phyloP scores from a whole-genome alignment of 1,140 invertebrate species.

The Trachymyrmex septentrionalis region DNA sequence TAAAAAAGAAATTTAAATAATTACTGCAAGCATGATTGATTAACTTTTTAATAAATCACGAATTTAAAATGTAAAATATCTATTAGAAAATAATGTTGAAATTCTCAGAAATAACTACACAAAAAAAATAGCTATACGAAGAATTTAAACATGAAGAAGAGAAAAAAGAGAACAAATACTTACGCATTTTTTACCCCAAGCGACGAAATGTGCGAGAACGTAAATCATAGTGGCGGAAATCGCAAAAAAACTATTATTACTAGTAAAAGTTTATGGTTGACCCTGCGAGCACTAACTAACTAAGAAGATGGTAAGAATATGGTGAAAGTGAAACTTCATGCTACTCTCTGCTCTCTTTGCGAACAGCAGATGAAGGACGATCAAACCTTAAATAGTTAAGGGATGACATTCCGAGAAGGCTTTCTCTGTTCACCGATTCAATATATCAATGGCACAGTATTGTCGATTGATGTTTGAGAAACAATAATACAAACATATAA shows the following conservation, averaged over 20 bases:
- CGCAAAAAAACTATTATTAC: conserved; percentile 78
- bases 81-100: background rate
- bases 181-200: too few relatives aligned
- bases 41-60: background rate
- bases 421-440: conserved; percentile 76
- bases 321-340: conserved; percentile 78
- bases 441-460: conserved; percentile 75
- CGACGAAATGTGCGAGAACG: conserved; percentile 53
- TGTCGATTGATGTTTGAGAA: conserved; percentile 64
- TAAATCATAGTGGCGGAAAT: conserved; percentile 77
- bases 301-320: conserved; percentile 51
- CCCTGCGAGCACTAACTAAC: conserved; percentile 44
- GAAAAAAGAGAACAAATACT: background rate
- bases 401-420: conserved; percentile 22
- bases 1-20: conserved; percentile 6
- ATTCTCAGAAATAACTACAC: background rate
- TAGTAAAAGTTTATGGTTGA: conserved; percentile 81
- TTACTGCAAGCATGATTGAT: background rate
- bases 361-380: conserved; percentile 1
- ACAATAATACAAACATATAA: conserved; percentile 13
- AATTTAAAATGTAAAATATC: background rate
- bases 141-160: too few relatives aligned
- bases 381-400: background rate
- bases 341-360: conserved; percentile 20
- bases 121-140: background rate